Base-by-base conservation (phyloP, 2,113 vertebrate genomes). In the Vidua macroura region DNA sequence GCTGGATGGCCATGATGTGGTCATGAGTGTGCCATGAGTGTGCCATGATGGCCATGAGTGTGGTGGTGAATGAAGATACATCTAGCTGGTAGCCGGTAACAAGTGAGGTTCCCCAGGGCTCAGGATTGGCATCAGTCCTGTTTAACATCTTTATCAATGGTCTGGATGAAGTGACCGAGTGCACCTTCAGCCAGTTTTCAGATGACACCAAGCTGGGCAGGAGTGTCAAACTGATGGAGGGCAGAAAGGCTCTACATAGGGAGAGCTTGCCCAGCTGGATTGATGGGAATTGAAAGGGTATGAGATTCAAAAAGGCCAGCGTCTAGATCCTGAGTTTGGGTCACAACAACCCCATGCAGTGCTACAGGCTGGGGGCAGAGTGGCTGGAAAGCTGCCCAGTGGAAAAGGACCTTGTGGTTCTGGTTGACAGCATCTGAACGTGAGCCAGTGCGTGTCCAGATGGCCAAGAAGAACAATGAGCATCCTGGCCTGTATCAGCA, bases 161-260 rank as follows among this genome's bases (percentile, higher is more conserved):
- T 13, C 49, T 48, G 25, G n/a, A 76, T 30, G 11, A 48, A 23
- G 24, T 17, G 14, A 62, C 27, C 0, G 0, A 62, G 30, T 16
- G 15, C n/a, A 76, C 21, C 22, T 53, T 41, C n/a, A 89, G 11
- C 25, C 48, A 69, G 17, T 48, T 48, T 62, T 33, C n/a, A 69
- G 41, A 48, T 27, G 10, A 62, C 48, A 83, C 16, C 39, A n/a
- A 35, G 24, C 0, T 68, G 78, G 24, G 55, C 0, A 0, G 10
- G 30, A 68, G 20, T 62, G 17, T 15, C 0, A 0, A 68, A 41
- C 63, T 41, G 41, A n/a, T 33, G 55, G 30, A 62, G n/a, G 21
- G 48, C 11, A 62, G 52, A 72, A 74, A 52, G 23, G 12, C 12
- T 33, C 31, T 20, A 14, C 15, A 17, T 1, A 31, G n/a, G 35